Conservation (phyloP, 2,888 invertebrate species). For the Volucella zonaria region DNA sequence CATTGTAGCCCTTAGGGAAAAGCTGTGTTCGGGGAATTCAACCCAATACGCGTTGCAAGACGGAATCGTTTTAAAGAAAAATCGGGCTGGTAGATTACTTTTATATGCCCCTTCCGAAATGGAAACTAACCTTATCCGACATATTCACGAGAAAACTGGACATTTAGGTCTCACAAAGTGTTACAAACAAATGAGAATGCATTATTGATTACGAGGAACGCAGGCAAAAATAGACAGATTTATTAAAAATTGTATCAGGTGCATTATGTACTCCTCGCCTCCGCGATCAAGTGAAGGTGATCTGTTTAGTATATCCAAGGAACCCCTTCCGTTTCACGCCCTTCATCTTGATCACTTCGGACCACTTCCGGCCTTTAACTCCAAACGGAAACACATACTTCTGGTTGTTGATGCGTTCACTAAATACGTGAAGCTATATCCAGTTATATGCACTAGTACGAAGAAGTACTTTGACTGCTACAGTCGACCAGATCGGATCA, state of each 20-base stretch:
- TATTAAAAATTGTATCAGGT: constrained; percentile 80
- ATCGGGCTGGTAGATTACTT: too few relatives aligned
- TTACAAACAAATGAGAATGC: constrained; percentile 40
- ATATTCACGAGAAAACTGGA: constrained; percentile 50
- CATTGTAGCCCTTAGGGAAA: not conserved
- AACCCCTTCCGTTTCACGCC: constrained; percentile 79
- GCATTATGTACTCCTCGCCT: constrained; percentile 78
- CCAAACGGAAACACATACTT: constrained; percentile 37
- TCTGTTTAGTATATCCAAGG: constrained; percentile 80
- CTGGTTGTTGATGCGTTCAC: constrained; percentile 42
- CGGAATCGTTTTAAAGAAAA: constrained; percentile 8
- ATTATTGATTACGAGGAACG: constrained; percentile 81
- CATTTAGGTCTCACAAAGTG: constrained; percentile 52
- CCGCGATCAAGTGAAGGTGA: constrained; percentile 75
- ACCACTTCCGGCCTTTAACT: not conserved
- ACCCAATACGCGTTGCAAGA: not conserved
- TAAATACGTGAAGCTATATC: constrained; percentile 26
- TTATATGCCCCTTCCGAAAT: too few relatives aligned
- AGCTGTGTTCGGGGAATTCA: too few relatives aligned
- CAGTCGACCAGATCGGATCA: constrained; percentile 30
- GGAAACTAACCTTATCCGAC: constrained; percentile 46
- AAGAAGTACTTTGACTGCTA: constrained; percentile 70
- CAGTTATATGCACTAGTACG: constrained; percentile 6
- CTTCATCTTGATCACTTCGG: constrained; percentile 31
- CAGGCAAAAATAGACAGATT: constrained; percentile 79